phyloP scores from a whole-genome alignment of 2,113 vertebrate genomes.

The Anthoscopus minutus region DNA sequence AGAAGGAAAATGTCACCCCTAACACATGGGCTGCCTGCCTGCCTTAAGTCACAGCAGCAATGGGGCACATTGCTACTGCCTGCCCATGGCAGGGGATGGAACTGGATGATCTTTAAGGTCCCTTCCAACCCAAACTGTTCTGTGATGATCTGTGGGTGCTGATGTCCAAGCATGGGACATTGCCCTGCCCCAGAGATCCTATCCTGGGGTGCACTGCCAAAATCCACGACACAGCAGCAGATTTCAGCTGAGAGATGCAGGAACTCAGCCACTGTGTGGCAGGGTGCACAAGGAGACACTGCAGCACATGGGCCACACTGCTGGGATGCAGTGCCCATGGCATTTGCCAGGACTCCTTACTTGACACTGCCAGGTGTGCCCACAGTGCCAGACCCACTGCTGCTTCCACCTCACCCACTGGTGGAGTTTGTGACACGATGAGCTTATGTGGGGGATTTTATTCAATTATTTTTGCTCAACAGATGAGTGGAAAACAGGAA shows the following conservation, averaged over 20 bases:
- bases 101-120: background rate
- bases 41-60: background rate
- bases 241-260: background rate
- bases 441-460: background rate
- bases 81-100: background rate
- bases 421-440: background rate
- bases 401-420: rapidly evolving
- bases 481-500: background rate
- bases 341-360: background rate
- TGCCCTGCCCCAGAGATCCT: background rate
- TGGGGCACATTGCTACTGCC: background rate
- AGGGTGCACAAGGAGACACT: background rate
- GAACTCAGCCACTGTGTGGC: rapidly evolving
- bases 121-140: background rate
- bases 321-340: background rate
- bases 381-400: background rate
- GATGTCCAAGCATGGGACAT: too few species aligned
- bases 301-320: background rate
- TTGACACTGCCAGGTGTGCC: background rate
- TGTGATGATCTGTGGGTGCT: background rate
- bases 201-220: background rate
- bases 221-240: background rate
- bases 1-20: background rate
- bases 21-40: rapidly evolving
- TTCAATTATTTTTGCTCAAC: rapidly evolving